Base-by-base conservation (phyloP, 2,888 invertebrate species). In the Yponomeuta evonymella region DNA sequence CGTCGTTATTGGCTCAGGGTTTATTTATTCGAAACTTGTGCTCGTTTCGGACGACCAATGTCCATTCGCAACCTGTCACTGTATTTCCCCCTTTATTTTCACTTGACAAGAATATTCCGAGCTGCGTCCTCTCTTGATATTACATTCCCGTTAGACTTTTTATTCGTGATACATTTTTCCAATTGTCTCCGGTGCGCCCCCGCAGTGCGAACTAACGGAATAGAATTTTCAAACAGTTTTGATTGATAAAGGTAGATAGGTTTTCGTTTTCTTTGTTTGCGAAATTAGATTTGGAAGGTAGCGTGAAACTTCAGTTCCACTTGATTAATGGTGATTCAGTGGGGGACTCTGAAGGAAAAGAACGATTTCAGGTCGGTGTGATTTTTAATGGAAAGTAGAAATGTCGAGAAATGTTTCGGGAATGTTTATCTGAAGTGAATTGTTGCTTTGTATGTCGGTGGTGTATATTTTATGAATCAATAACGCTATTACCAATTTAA, bases 191-290 rank as follows among this genome's bases (percentile, higher is more conserved):
- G 80, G 77, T 82, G 85, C 85, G 83, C 83, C 84, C 83, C 81
- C 83, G 81, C 82, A 78, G 82, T 84, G 84, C 83, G 86, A 89
- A 90, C 88, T 89, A 88, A 88, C 87, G 82, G 86, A 88, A 91
- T 89, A 88, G 84, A 91, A 89, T 88, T 92, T 91, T 88, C 88
- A 87, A 89, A 88, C 87, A 88, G 87, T 90, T 92, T 90, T 90
- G 90, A 92, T 90, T 90, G 92, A 90, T 90, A 91, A 89, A 90
- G 90, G 90, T 90, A 90, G 90, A 90, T 89, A 86, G 88, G 85
- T 86, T 90, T 90, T 87, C 88, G 87, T 84, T 89, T 90, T 90
- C 88, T 90, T 90, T 90, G 90, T 90, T 91, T 90, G 86, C 86
- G 83, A 87, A 90, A 90, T 91, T 90, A 88, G 88, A 89, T 90